Percentiles rank a stretch among this genome's conserved stretches.
Evolutionary conservation across 2,113 vertebrate species (phyloP).

Genomic region (Passer montanus): DNA sequence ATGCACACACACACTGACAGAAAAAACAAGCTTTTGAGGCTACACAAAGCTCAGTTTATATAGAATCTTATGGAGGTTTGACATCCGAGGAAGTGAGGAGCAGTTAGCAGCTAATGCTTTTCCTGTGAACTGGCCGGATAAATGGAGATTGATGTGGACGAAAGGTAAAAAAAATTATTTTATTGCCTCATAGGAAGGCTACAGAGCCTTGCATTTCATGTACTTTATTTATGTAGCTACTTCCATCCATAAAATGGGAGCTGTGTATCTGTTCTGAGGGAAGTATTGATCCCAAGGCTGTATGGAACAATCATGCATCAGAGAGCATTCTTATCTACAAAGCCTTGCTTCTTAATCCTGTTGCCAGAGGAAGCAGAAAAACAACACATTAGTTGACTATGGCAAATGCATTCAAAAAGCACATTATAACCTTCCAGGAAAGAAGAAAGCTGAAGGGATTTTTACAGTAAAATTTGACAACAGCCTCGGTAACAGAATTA

Average conservation of each 20-base stretch:
- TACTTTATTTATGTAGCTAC: conserved; percentile 6
- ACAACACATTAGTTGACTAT: not conserved
- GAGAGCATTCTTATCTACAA: conserved; percentile 24
- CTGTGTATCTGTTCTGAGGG: conserved; percentile 15
- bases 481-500: not conserved
- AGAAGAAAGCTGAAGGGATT: not conserved
- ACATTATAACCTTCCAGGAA: not conserved
- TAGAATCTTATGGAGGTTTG: not conserved
- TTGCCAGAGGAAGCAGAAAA: not conserved
- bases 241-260: not conserved
- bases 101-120: conserved; percentile 57
- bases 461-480: not conserved
- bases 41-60: conserved; percentile 51
- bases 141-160: conserved; percentile 38
- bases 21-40: conserved; percentile 40
- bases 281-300: not conserved
- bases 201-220: not conserved
- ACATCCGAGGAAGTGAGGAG: conserved; percentile 9
- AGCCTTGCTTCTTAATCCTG: not conserved
- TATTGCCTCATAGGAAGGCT: not conserved
- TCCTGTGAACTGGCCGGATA: conserved; percentile 17
- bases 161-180: conserved; percentile 35
- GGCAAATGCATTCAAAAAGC: not conserved
- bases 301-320: not conserved
- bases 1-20: conserved; percentile 10